Evolutionary conservation across 2,888 invertebrate species (phyloP).

Genomic region (Hyposoter didymator): DNA sequence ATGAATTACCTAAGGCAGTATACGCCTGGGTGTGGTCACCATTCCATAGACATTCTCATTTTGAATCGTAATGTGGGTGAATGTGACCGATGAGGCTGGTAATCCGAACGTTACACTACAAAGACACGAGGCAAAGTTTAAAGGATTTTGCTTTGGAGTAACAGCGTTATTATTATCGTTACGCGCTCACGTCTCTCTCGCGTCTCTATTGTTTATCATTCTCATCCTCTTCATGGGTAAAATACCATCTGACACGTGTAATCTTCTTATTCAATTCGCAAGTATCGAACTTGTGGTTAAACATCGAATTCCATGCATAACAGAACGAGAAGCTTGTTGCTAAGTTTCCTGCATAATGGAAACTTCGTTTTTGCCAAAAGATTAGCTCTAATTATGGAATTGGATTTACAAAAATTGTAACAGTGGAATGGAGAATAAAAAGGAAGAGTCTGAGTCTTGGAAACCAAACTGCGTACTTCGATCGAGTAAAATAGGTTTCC

Average conservation of each 20-base stretch:
- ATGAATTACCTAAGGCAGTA: neutral
- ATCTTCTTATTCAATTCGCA: conserved; percentile 37
- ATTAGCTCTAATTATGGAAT: conserved; percentile 23
- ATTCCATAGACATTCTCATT: neutral
- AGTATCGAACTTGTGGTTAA: conserved; percentile 34
- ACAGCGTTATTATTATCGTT: conserved; percentile 25
- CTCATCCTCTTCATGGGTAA: conserved; percentile 2
- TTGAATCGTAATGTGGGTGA: neutral
- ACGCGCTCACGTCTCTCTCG: conserved; percentile 30
- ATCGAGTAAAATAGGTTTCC: conserved; percentile 13
- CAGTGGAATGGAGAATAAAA: conserved; percentile 11
- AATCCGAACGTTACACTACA: conserved; percentile 20
- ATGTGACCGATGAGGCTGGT: neutral
- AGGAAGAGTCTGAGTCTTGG: conserved; percentile 3
- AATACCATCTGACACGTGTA: conserved; percentile 29
- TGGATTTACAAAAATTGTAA: neutral
- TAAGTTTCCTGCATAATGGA: conserved; percentile 22
- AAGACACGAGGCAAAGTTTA: conserved; percentile 19
- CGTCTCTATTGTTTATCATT: conserved; percentile 29
- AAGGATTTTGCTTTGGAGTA: conserved; percentile 11
- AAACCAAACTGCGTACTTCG: conserved; percentile 1
- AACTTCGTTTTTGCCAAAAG: conserved; percentile 26
- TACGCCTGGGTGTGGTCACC: neutral
- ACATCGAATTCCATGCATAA: conserved; percentile 9
- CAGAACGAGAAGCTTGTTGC: neutral